Evolutionary conservation across 2,888 invertebrate species (phyloP).

Genomic region (Thyatira batis): DNA sequence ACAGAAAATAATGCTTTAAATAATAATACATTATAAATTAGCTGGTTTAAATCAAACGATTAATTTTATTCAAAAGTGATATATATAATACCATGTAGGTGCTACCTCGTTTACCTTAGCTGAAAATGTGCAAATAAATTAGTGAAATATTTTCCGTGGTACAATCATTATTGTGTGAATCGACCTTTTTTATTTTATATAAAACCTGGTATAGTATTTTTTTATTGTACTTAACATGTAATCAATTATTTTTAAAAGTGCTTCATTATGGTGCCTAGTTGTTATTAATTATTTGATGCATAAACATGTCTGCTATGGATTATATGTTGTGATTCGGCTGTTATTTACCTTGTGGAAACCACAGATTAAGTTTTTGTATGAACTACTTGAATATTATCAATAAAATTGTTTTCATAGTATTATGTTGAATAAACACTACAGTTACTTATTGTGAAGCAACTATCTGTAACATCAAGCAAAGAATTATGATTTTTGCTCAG

Average conservation of each 20-base stretch:
- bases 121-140: background rate
- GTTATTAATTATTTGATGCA: background rate
- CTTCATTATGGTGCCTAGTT: background rate
- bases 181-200: background rate
- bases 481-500: too few species aligned
- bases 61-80: background rate
- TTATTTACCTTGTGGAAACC: too few species aligned
- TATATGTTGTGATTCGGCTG: background rate
- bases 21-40: background rate
- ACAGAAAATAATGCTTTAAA: background rate
- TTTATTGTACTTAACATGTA: background rate
- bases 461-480: too few species aligned
- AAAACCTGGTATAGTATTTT: background rate
- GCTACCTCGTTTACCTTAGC: background rate
- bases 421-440: too few species aligned
- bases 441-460: too few species aligned
- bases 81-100: background rate
- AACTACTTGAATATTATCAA: too few species aligned
- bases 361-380: too few species aligned
- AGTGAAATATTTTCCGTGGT: background rate
- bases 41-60: too few species aligned
- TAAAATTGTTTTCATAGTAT: too few species aligned
- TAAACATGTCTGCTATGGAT: background rate
- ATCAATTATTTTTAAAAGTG: background rate
- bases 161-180: background rate